Base-by-base conservation (phyloP, 2,888 invertebrate genomes). In the Sphaerophoria rueppellii region DNA sequence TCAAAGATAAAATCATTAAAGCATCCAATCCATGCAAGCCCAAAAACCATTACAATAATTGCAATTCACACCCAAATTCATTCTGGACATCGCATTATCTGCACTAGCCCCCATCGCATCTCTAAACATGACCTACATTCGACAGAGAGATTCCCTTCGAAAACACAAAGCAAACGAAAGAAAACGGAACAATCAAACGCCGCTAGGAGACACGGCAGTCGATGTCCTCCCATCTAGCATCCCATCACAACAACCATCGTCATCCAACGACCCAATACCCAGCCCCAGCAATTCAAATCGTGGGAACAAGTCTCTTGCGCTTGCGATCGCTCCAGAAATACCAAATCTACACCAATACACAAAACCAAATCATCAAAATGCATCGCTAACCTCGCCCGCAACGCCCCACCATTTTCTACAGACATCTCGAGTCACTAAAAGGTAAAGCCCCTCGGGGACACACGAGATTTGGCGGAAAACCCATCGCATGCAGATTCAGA, bases 171-270 rank as follows among this genome's bases (percentile, higher is more conserved):
- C n/a, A 35, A 16, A 57, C 4, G 34, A 63, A 54, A 58, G 16
- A 69, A 78, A 82, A 71, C 54, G 80, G 55, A 83, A 80, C 75
- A 81, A 81, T 77, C 76, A 80, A 77, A 85, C 63, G 81, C 85
- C 85, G 81, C 81, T 73, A 81, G 85, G 85, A 81, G 80, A 77
- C 81, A 81, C 76, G 76, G 81, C 73, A 77, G 76, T 81, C 85
- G 69, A 40, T 73, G 81, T 80, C 81, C 76, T 85, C 85, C 81
- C 73, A 76, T 76, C 61, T 75, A 54, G 61, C 34, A 57, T 58
- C 58, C 48, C 71, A 37, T 71, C 73, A 14, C 46, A 63, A 63
- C 63, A 65, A 35, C 34, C 12, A 48, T 24, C 24, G 24, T 24
- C 24, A 71, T 72, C 43, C 52, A 57, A 63, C 75, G 80, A 83